A percentile compares a stretch with the other conserved stretches of the same genome.
Evolutionary conservation across 2,797 vertebrate species (phyloP).

Genomic region (Anniella stebbinsi): DNA sequence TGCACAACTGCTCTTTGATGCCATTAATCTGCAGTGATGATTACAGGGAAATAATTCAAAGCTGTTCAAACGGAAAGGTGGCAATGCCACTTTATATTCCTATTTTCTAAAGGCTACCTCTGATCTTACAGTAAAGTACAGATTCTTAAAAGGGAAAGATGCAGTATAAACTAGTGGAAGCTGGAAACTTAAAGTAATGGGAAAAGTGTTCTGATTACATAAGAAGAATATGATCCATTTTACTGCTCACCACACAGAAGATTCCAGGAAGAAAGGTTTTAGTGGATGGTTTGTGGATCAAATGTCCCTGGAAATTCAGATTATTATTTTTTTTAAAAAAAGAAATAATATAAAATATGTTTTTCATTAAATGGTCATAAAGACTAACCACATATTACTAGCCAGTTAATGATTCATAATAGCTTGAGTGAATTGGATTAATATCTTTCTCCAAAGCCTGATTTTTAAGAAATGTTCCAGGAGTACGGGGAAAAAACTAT

Average conservation of each 20-base stretch:
- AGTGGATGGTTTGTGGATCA: background rate
- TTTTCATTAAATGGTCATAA: slow-evolving; percentile 41
- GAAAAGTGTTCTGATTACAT: slow-evolving; percentile 17
- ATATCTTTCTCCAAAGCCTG: slow-evolving; percentile 1
- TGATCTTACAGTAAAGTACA: slow-evolving; percentile 58
- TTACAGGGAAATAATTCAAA: slow-evolving; percentile 70
- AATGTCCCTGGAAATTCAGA: slow-evolving; percentile 4
- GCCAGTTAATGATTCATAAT: slow-evolving; percentile 27
- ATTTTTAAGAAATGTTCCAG: background rate
- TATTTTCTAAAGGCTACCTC: slow-evolving; percentile 53
- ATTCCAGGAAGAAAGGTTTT: slow-evolving; percentile 33
- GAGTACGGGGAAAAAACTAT: background rate
- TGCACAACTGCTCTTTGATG: slow-evolving; percentile 73
- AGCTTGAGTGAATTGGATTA: slow-evolving; percentile 28
- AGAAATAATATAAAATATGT: slow-evolving; percentile 8
- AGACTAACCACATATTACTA: slow-evolving; percentile 36
- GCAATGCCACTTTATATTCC: slow-evolving; percentile 60
- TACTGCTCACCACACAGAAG: slow-evolving; percentile 21
- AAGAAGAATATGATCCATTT: slow-evolving; percentile 42
- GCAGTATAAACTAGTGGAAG: slow-evolving; percentile 29
- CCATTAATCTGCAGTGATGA: slow-evolving; percentile 76
- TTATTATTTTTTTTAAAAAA: background rate
- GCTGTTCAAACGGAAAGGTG: slow-evolving; percentile 58
- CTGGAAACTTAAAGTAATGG: slow-evolving; percentile 43
- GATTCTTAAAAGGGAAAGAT: slow-evolving; percentile 44